Evolutionary conservation across 2,888 invertebrate genomes (phyloP).

Genomic region (Heliconius hortense): DNA sequence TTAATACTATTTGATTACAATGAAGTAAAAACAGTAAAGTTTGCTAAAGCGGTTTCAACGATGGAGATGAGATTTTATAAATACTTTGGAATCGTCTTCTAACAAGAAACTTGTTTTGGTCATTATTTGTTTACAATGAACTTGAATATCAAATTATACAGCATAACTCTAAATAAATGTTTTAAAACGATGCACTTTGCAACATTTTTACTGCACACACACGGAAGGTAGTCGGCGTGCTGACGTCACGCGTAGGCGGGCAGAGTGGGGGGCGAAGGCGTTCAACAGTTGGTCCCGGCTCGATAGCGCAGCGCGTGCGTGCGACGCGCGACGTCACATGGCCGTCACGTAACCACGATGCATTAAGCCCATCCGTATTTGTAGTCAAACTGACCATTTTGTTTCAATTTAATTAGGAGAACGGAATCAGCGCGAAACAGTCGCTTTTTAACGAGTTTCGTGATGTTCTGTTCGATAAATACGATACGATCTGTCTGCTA

Average conservation of each 20-base stretch:
- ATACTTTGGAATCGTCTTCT: neutral
- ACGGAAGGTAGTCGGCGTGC: constrained; percentile 42
- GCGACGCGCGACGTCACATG: constrained; percentile 61
- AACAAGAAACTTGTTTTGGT: neutral
- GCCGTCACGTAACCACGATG: constrained; percentile 50
- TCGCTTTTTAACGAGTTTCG: constrained; percentile 52
- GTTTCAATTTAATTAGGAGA: constrained; percentile 52
- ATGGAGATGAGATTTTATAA: neutral
- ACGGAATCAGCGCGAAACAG: constrained; percentile 51
- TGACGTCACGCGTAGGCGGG: constrained; percentile 58
- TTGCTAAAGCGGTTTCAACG: neutral
- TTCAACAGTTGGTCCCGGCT: constrained; percentile 78
- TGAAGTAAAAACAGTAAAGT: neutral
- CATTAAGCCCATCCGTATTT: constrained; percentile 44
- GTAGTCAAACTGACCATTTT: constrained; percentile 35
- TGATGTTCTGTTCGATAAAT: constrained; percentile 49
- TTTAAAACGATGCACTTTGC: constrained; percentile 41
- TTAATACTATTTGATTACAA: too few species aligned
- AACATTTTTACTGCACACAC: constrained; percentile 41
- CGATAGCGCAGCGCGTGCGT: constrained; percentile 75
- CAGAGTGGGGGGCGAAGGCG: constrained; percentile 48
- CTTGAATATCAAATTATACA: neutral
- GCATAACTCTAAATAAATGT: constrained; percentile 25
- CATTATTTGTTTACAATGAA: neutral
- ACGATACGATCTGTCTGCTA: constrained; percentile 47